These are phyloP conservation scores for Harpagifer antarcticus DNA, from an alignment of 2,797 vertebrate genomes.

Conservation along the genomic window DNA sequence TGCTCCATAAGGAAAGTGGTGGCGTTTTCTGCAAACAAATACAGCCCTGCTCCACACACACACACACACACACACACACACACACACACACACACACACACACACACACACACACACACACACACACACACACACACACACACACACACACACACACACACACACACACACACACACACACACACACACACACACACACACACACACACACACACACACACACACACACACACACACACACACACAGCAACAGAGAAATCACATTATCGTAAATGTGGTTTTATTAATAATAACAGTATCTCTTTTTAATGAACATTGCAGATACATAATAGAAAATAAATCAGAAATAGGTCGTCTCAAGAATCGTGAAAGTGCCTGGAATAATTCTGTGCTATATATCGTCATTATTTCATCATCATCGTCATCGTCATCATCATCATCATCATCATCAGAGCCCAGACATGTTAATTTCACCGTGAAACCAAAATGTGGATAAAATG, in stretches of 20 bases:
- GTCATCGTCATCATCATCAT: conserved; percentile 45
- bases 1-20: conserved; percentile 63
- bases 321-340: conserved; percentile 87
- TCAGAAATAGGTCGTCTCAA: conserved; percentile 85
- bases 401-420: conserved; percentile 66
- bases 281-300: conserved; percentile 88
- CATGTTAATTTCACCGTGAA: conserved; percentile 58
- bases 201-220: background rate
- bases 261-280: conserved; percentile 77
- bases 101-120: conserved; percentile 31
- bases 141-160: conserved; percentile 12
- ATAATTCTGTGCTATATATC: conserved; percentile 87
- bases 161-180: conserved; percentile 9
- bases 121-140: background rate
- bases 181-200: background rate
- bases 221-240: conserved; percentile 31
- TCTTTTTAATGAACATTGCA: conserved; percentile 88
- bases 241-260: conserved; percentile 47
- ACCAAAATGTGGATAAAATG: conserved; percentile 66
- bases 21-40: conserved; percentile 51
- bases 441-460: conserved; percentile 69
- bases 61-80: too few relatives aligned
- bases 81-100: conserved; percentile 22
- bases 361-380: conserved; percentile 95
- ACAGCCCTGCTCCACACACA: background rate